Percentiles rank a stretch among this genome's conserved stretches.
phyloP scores from a whole-genome alignment of 2,888 invertebrate genomes.

The Caenorhabditis sinica region DNA sequence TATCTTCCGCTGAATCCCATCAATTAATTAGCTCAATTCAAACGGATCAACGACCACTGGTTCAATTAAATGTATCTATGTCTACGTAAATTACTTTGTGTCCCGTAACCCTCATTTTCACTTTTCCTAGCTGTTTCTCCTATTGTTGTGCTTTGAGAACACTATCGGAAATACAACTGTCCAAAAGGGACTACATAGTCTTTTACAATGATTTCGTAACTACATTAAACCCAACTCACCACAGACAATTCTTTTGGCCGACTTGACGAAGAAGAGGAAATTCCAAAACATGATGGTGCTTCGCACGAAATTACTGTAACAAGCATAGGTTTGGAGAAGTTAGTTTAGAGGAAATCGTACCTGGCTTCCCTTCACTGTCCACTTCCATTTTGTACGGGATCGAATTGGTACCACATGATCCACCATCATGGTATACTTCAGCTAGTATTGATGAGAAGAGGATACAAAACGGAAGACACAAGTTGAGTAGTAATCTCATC shows the following conservation, averaged over 20 bases:
- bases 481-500: slow-evolving; percentile 57
- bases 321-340: background rate
- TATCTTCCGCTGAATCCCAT: slow-evolving; percentile 10
- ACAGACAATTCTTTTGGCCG: slow-evolving; percentile 45
- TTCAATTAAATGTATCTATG: slow-evolving; percentile 2
- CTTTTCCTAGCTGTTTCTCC: slow-evolving; percentile 25
- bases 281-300: slow-evolving; percentile 73
- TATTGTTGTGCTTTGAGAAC: slow-evolving; percentile 29
- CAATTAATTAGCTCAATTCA: slow-evolving; percentile 34
- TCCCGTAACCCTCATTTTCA: slow-evolving; percentile 19
- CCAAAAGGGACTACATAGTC: slow-evolving; percentile 13
- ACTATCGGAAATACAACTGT: slow-evolving; percentile 35
- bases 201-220: slow-evolving; percentile 19
- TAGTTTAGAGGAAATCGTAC: slow-evolving; percentile 43
- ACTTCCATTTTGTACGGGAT: slow-evolving; percentile 76
- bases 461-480: slow-evolving; percentile 27
- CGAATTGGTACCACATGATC: slow-evolving; percentile 72
- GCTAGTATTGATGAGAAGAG: slow-evolving; percentile 21
- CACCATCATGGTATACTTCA: slow-evolving; percentile 65
- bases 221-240: slow-evolving; percentile 23
- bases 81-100: slow-evolving; percentile 20
- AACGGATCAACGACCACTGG: slow-evolving; percentile 45
- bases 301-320: slow-evolving; percentile 75
- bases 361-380: slow-evolving; percentile 75
- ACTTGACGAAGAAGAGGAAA: slow-evolving; percentile 50